Evolutionary conservation across 2,797 vertebrate species (phyloP).

Genomic region (Catamblyrhynchus diadema): DNA sequence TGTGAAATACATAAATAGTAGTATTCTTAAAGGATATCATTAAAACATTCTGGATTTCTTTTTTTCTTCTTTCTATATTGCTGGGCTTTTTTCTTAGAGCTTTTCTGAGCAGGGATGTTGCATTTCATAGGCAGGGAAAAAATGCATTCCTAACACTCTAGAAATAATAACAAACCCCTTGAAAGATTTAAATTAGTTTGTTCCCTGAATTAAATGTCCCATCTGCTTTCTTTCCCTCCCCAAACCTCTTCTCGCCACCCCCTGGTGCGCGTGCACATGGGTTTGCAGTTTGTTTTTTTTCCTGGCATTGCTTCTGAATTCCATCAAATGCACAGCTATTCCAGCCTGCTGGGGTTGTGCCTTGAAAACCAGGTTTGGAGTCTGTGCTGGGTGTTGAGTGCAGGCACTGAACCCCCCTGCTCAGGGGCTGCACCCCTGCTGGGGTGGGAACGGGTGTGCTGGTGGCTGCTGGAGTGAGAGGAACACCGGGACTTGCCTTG

Average conservation of each 20-base stretch:
- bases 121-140: constrained; percentile 4
- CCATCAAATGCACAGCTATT: background rate
- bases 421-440: background rate
- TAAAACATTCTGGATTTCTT: constrained; percentile 9
- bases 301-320: background rate
- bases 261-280: background rate
- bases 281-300: background rate
- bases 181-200: constrained; percentile 60
- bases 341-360: background rate
- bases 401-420: accelerated
- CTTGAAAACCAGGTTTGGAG: background rate
- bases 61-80: background rate
- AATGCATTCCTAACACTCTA: constrained; percentile 45
- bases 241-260: constrained; percentile 15
- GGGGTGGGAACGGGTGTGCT: background rate
- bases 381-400: background rate
- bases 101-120: background rate
- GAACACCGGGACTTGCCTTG: accelerated
- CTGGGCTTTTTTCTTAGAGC: background rate
- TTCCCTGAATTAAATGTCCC: constrained; percentile 65
- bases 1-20: constrained; percentile 30
- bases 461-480: background rate
- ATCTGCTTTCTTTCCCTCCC: constrained; percentile 55
- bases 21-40: constrained; percentile 1
- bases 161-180: constrained; percentile 57